Conservation (phyloP, 2,888 invertebrate genomes). For the Portevinia maculata region DNA sequence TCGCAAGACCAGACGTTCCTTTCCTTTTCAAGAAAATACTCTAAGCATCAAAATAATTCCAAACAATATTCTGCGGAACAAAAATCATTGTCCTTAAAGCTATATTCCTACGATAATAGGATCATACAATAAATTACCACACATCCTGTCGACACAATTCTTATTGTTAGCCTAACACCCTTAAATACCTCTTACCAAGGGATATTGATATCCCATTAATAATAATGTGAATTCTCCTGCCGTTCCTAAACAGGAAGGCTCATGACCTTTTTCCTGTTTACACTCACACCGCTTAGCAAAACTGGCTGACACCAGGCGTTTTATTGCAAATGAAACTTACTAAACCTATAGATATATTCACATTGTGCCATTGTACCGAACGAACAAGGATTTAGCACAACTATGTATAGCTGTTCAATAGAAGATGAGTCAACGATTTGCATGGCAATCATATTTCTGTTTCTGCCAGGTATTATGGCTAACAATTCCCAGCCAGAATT, state of each 20-base stretch:
- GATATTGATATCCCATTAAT: conserved; percentile 50
- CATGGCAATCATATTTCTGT: conserved; percentile 61
- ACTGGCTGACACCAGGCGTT: conserved; percentile 28
- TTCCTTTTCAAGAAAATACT: too few relatives aligned
- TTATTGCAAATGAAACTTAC: conserved; percentile 34
- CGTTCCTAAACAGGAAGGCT: conserved; percentile 25
- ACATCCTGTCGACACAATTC: conserved; percentile 19
- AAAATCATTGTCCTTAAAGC: neutral
- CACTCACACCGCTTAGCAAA: conserved; percentile 21
- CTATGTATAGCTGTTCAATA: conserved; percentile 44
- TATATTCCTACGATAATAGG: neutral
- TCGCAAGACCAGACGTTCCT: too few relatives aligned
- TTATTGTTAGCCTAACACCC: conserved; percentile 25
- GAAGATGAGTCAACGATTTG: conserved; percentile 54
- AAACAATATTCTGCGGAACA: neutral
- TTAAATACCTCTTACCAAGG: conserved; percentile 36
- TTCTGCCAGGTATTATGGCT: conserved; percentile 52
- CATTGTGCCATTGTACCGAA: conserved; percentile 19
- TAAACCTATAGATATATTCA: conserved; percentile 33
- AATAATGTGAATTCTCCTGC: conserved; percentile 47
- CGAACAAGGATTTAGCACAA: conserved; percentile 37
- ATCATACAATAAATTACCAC: conserved; percentile 35
- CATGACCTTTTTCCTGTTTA: conserved; percentile 27
- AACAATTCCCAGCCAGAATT: conserved; percentile 27
- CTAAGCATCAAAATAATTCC: neutral